Evolutionary conservation across 2,888 invertebrate genomes (phyloP), one percentile per base, ranked within the genome.

Genomic region (Noctua fimbriata): DNA sequence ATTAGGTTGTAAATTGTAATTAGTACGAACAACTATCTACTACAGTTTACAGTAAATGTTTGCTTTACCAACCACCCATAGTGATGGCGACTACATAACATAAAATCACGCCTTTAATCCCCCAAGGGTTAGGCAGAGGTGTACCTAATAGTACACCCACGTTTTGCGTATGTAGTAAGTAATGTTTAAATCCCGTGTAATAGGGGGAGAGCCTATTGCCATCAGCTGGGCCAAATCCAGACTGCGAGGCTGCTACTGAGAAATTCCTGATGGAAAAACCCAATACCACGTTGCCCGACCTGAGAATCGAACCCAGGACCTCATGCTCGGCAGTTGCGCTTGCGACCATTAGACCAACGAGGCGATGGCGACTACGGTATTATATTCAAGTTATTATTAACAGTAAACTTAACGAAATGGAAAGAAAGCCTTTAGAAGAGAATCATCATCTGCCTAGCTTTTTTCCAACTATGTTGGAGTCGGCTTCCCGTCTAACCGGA

Each of bases 1-100:
- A 86, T 85, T 83, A 86, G 73, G 12, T 71, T 60, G 49, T 69
- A 69, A 84, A 75, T 74, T 65, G 52, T 69, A 76, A 86, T 83
- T 86, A 86, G 76, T 86, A 49, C 1, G 69, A 75, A 83, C 86
- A 86, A 83, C 81, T 72, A 70, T 76, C 72, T 76, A 85, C 77
- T 77, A 63, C 24, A n/a, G 2, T 65, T 12, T 12, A 36, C 36
- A 36, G 21, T 65, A 36, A 1, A 41, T 41, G 24, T 65, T 65
- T 65, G 14, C 21, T 5, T 9, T 63, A 32, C 21, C 5, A 36
- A 65, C 10, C 21, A 65, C 1, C 21, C 9, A 52, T 10, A 24
- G 52, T 24, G 52, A 52, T 52, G 52, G 10, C 0, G 4, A 32
- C 18, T 63, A 36, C 65, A 21, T 21, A 36, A 10, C 9, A 65